Evolutionary conservation across 2,797 vertebrate genomes (phyloP).

Genomic region (Pachyuromys duprasi): DNA sequence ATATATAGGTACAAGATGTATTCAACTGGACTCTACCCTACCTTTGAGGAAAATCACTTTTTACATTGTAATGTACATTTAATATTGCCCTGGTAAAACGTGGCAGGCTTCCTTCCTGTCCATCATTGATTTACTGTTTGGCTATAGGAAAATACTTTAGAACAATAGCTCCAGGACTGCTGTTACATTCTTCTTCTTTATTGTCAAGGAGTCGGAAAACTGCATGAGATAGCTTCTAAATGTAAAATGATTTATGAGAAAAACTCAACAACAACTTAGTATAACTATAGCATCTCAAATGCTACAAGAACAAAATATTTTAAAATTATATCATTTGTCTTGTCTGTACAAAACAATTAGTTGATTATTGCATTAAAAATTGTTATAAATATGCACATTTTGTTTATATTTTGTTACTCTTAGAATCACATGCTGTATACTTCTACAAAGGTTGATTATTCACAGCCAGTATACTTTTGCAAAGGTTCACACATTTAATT

Average conservation of each 20-base stretch:
- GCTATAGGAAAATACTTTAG: slow-evolving; percentile 81
- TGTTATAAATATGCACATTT: slow-evolving; percentile 76
- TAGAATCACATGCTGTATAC: slow-evolving; percentile 63
- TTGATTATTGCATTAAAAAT: slow-evolving; percentile 78
- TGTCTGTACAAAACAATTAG: slow-evolving; percentile 81
- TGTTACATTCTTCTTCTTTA: slow-evolving; percentile 82
- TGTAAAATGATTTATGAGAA: slow-evolving; percentile 85
- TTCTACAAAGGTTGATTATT: slow-evolving; percentile 79
- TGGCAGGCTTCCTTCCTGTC: slow-evolving; percentile 82
- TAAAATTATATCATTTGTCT: slow-evolving; percentile 79
- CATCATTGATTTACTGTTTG: slow-evolving; percentile 87
- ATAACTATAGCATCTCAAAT: slow-evolving; percentile 84
- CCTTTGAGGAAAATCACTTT: slow-evolving; percentile 79
- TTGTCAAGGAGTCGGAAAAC: slow-evolving; percentile 84
- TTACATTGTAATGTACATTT: slow-evolving; percentile 81
- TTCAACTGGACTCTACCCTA: slow-evolving; percentile 54
- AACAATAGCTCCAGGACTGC: slow-evolving; percentile 79
- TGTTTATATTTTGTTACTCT: slow-evolving; percentile 77
- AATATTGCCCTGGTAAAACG: slow-evolving; percentile 83
- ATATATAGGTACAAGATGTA: slow-evolving; percentile 71
- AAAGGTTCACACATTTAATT: slow-evolving; percentile 81
- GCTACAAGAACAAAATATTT: slow-evolving; percentile 81
- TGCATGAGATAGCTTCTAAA: slow-evolving; percentile 81
- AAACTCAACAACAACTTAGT: slow-evolving; percentile 81
- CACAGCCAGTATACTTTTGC: slow-evolving; percentile 59